phyloP scores from a whole-genome alignment of 2,797 vertebrate species.

The Ammospiza maritima region DNA sequence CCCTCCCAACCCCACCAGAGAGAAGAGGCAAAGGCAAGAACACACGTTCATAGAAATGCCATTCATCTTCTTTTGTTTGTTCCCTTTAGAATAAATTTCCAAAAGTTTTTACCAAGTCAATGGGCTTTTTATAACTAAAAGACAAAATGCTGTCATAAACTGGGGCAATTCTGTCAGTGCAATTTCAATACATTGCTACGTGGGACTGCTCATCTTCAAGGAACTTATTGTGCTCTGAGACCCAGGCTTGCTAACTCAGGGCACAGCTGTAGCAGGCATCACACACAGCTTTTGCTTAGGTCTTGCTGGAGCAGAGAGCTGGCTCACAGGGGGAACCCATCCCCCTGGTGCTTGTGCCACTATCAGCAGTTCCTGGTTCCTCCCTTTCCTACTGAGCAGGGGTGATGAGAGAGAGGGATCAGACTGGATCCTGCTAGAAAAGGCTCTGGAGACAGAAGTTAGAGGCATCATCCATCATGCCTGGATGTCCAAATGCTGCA shows the following conservation, averaged over 20 bases:
- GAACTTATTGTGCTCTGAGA: neutral
- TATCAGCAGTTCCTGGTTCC: neutral
- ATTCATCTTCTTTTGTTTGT: neutral
- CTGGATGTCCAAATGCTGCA: neutral
- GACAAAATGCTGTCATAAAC: neutral
- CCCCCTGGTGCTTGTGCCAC: rapidly evolving
- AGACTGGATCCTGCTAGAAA: neutral
- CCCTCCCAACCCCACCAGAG: neutral
- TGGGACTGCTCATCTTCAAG: neutral
- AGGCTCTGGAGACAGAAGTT: neutral
- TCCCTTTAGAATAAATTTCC: neutral
- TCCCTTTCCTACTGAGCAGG: neutral
- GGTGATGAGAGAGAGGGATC: neutral
- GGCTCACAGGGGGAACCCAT: neutral
- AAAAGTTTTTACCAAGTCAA: neutral
- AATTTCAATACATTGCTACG: neutral
- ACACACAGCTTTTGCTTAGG: neutral
- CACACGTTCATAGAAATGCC: neutral
- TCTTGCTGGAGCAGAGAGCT: neutral
- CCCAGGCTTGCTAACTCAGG: neutral
- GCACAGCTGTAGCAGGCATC: neutral
- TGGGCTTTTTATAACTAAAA: neutral
- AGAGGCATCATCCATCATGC: neutral
- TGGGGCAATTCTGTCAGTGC: neutral
- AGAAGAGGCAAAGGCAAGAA: neutral